Evolutionary conservation across 1,140 invertebrate species (phyloP), one percentile per base, ranked within the genome.

Genomic region (Medauroidea extradentata): DNA sequence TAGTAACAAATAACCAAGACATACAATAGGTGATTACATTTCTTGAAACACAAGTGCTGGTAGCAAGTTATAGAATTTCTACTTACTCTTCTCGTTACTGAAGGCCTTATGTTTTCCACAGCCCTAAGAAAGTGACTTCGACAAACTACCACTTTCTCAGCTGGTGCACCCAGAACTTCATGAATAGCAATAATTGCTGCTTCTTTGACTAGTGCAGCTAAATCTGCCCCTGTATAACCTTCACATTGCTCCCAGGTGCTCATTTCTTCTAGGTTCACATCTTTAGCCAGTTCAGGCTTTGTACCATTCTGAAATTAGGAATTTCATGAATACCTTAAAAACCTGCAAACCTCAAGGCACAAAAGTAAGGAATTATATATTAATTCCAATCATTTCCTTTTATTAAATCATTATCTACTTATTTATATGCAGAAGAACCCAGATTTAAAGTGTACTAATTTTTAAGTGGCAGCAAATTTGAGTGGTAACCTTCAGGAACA

Each of bases 221-320:
- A 78, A 81, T 99, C 96, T 14, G 96, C 96, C 53, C 96, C 96
- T 1, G 91, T 94, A 64, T 87, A 96, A 25, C 90, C 86, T 46
- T 83, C 70, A 3, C 29, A 34, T 4, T 11, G 4, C 29, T 34
- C 29, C 29, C 29, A 34, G 11, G 29, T 7, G 29, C 29, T 34
- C 16, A 43, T 42, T 44, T 34, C 55, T 18, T 51, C 34, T 25
- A 60, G 21, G 38, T 49, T 24, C 3, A 60, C 58, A 54, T 60
- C 58, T 18, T 24, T 9, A 18, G 34, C 38, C 18, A 60, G 24
- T 1, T 16, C 13, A 14, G 42, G 58, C 23, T 19, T 44, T 16
- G 41, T 60, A 13, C 58, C 58, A 69, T 88, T 85, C 85, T 89
- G 61, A 52, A 71, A 67, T 60, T 18, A 51, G 24, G 18, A 29